Base-by-base conservation (phyloP, 2,888 invertebrate species). In the Cephonodes hylas region DNA sequence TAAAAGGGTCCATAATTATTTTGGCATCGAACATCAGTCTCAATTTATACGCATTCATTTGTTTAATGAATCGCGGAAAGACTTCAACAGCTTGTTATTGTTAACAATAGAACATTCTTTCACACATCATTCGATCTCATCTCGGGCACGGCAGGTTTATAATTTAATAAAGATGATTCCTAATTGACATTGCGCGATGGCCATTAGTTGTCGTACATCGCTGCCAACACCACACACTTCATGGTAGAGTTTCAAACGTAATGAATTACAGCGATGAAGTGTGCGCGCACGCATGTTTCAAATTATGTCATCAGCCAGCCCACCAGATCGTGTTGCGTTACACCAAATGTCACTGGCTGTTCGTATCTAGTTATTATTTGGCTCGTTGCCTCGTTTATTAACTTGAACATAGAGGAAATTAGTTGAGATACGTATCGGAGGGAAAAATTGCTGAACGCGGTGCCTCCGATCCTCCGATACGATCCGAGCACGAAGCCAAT, bases 331-430 rank as follows among this genome's bases (percentile, higher is more conserved):
- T 85, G 86, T 85, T 80, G 74, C 81, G 83, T 79, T 83, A 76
- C 80, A 79, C 70, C 77, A 86, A 85, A 88, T 84, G 85, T 85
- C 87, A 84, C 67, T 77, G 78, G 73, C 76, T 82, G 69, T 71
- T 83, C 82, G 69, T 66, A 72, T 65, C 74, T 80, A 76, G 83
- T 86, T 85, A 88, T 83, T 80, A 82, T 85, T 89, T 89, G 91
- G 90, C 89, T 83, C 83, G 76, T 72, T 89, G 89, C 90, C 88
- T 78, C 68, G 62, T 69, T 83, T 84, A 84, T 87, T 81, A 83
- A 84, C 76, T 77, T 80, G 70, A 79, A 78, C 76, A 74, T 75
- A 74, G 68, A 73, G 65, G 68, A 73, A 75, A 76, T 77, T 70
- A 75, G 72, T 72, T 73, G 69, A 42, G 42, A 60, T 38, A 48